Conservation (phyloP, 2,113 vertebrate genomes). For the Megaceryle maxima region DNA sequence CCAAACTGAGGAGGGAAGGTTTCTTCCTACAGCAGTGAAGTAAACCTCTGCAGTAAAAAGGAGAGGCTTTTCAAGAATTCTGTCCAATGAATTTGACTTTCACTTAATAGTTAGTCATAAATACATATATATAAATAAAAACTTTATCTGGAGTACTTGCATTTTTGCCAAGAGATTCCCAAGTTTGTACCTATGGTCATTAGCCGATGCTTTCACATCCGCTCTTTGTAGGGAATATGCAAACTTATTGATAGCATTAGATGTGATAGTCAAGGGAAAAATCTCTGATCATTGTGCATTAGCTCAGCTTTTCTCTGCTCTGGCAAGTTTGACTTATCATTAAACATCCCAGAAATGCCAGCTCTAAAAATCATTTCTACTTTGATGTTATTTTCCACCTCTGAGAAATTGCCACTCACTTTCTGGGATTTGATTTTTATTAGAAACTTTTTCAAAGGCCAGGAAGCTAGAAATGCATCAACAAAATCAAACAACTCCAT, state of each 20-base stretch:
- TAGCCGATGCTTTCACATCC: background rate
- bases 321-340: conserved; percentile 47
- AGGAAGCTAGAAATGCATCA: conserved; percentile 31
- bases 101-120: background rate
- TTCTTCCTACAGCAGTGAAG: background rate
- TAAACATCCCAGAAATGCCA: conserved; percentile 52
- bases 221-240: background rate
- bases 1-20: background rate
- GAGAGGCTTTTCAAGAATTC: background rate
- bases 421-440: conserved; percentile 55
- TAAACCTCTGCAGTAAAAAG: background rate
- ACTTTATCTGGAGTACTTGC: background rate
- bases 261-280: conserved; percentile 13
- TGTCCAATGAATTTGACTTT: background rate
- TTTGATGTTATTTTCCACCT: conserved; percentile 49
- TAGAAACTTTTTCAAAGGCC: conserved; percentile 53
- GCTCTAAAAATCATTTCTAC: conserved; percentile 43
- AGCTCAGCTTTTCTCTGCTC: conserved; percentile 39
- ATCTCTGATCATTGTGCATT: conserved; percentile 7
- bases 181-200: background rate
- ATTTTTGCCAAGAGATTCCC: background rate
- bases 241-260: conserved; percentile 11
- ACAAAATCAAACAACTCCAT: conserved; percentile 3
- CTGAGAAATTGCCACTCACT: conserved; percentile 38
- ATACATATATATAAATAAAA: background rate